Evolutionary conservation across 2,797 vertebrate species (phyloP), one percentile per base, ranked within the genome.

Genomic region (Tadarida brasiliensis): DNA sequence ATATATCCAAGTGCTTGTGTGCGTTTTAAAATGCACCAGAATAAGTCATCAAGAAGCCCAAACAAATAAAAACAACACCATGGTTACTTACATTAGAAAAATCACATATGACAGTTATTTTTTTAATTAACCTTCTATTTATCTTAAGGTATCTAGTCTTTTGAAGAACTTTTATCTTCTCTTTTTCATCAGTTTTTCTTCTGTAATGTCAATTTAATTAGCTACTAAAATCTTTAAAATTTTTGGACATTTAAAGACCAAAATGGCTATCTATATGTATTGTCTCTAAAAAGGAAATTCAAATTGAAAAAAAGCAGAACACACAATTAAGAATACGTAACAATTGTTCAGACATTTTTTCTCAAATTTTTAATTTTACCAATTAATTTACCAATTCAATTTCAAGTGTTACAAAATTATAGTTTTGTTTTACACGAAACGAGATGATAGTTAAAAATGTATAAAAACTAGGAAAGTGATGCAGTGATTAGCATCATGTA

Each of bases 131-230:
- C 30, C 10, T 47, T 78, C 81, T 80, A 70, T 76, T 70, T 63
- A 80, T 65, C 14, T 17, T 51, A 81, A 67, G n/a, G 8, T 20
- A 59, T 77, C 1, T 77, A 56, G 4, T 16, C 56, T 90, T 90
- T 88, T 91, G 0, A 3, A 5, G 47, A 63, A 51, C 3, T 76
- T 76, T 80, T 15, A 22, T 73, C 0, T 92, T 84, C 6, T 82
- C 0, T 35, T 94, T 84, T 70, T 90, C 11, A 68, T 51, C 11
- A 82, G 35, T 17, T 73, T 49, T 96, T 96, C 6, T n/a, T 96
- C 19, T 80, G 56, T 70, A 91, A 7, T 22, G 39, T 2, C 44
- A 83, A 61, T 39, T 85, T 76, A 11, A 81, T 78, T 74, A 33
- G 77, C n/a, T 47, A 10, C 0, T 26, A 9, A 61, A 61, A 67